A percentile compares a stretch with the other conserved stretches of the same genome.
Conservation (phyloP, 2,888 invertebrate genomes). For the Sesamia inferens region DNA sequence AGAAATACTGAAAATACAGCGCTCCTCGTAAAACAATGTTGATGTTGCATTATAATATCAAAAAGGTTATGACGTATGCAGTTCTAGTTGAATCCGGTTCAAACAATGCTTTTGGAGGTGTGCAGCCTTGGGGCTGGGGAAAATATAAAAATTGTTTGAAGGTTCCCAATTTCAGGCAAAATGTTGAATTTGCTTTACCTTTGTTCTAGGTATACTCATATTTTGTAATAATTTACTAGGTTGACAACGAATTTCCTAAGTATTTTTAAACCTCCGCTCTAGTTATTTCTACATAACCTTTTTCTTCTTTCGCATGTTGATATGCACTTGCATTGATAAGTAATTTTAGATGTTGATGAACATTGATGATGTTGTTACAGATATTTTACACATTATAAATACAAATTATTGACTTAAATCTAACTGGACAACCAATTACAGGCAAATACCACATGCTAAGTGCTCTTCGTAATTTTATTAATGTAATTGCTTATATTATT, state of each 20-base stretch:
- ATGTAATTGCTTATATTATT: no score
- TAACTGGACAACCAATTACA: no score
- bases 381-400: no score
- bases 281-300: no score
- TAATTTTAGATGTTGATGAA: no score
- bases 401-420: no score
- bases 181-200: background rate
- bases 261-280: background rate
- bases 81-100: slow-evolving; percentile 10
- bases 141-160: slow-evolving; percentile 19
- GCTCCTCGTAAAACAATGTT: slow-evolving; percentile 54
- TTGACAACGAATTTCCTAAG: no score
- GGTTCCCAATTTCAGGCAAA: background rate
- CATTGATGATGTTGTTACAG: no score
- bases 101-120: slow-evolving; percentile 11
- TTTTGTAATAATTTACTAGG: background rate
- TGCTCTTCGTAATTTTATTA: no score
- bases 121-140: background rate
- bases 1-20: slow-evolving; percentile 67
- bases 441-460: no score
- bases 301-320: background rate
- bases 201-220: background rate
- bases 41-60: slow-evolving; percentile 57
- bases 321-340: no score
- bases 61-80: slow-evolving; percentile 35